Evolutionary conservation across 2,797 vertebrate genomes (phyloP).

Genomic region (Neopelma chrysocephalum): DNA sequence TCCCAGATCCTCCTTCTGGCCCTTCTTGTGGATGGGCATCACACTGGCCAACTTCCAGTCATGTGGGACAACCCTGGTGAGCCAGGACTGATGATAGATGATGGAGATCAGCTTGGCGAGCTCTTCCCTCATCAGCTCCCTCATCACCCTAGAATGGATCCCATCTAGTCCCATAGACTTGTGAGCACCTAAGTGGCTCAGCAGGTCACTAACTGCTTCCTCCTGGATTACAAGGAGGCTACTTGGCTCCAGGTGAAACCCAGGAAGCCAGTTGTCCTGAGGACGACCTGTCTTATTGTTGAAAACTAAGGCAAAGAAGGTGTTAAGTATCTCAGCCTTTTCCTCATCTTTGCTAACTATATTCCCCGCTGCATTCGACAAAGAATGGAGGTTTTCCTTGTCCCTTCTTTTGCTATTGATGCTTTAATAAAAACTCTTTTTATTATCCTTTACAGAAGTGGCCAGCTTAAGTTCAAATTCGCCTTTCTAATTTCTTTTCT

Average conservation of each 20-base stretch:
- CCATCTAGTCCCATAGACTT: background rate
- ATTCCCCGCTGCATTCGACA: background rate
- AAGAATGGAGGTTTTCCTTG: background rate
- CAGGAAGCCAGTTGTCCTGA: background rate
- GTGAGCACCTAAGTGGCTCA: background rate
- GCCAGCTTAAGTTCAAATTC: background rate
- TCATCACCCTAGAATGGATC: background rate
- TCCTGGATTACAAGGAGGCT: background rate
- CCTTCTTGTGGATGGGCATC: background rate
- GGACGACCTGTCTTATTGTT: background rate
- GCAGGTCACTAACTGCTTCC: background rate
- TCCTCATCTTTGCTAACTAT: background rate
- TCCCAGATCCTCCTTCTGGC: background rate
- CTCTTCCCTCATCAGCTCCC: background rate
- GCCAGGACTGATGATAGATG: background rate
- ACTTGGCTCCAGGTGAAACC: background rate
- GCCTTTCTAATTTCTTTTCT: background rate
- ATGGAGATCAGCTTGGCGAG: background rate
- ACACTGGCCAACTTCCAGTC: background rate
- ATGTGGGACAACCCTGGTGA: background rate
- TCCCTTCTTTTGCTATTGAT: background rate
- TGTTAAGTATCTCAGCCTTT: background rate
- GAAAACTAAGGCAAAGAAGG: background rate
- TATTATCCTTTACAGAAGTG: background rate
- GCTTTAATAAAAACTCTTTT: background rate